phyloP scores from a whole-genome alignment of 2,888 invertebrate species.

The Lymantria monacha region DNA sequence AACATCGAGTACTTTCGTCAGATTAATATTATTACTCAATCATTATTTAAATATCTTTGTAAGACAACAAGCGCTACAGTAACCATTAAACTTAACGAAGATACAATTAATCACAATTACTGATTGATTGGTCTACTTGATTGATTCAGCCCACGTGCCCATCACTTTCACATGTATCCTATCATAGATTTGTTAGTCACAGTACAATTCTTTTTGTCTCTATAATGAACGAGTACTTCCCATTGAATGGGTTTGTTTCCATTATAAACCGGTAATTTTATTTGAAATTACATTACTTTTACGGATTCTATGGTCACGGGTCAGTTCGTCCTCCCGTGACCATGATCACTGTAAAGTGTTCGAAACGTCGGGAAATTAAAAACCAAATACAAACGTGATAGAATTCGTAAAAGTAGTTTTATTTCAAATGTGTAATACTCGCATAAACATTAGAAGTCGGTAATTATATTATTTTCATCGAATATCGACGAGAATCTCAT shows the following conservation, averaged over 20 bases:
- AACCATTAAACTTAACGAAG: conserved; percentile 6
- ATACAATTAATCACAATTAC: conserved; percentile 21
- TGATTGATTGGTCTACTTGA: conserved; percentile 8
- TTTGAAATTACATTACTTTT: neutral
- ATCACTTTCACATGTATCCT: conserved; percentile 43
- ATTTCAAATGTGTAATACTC: too few species aligned
- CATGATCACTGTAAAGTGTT: too few species aligned
- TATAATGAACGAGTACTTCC: conserved; percentile 18
- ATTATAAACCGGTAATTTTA: conserved; percentile 15
- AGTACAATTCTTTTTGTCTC: conserved; percentile 31
- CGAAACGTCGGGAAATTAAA: too few species aligned
- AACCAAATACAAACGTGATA: too few species aligned
- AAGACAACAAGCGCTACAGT: neutral
- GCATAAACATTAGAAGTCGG: too few species aligned
- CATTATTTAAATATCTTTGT: neutral
- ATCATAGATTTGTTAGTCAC: conserved; percentile 37
- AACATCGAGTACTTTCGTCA: neutral
- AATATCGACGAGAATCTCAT: too few species aligned
- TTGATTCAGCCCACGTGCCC: conserved; percentile 20
- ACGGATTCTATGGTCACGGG: too few species aligned
- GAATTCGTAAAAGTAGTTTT: too few species aligned
- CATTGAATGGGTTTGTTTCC: conserved; percentile 17
- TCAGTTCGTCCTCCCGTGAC: too few species aligned
- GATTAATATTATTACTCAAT: neutral
- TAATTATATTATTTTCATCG: too few species aligned